phyloP scores from a whole-genome alignment of 2,797 vertebrate species.

The Heterohyrax brucei region DNA sequence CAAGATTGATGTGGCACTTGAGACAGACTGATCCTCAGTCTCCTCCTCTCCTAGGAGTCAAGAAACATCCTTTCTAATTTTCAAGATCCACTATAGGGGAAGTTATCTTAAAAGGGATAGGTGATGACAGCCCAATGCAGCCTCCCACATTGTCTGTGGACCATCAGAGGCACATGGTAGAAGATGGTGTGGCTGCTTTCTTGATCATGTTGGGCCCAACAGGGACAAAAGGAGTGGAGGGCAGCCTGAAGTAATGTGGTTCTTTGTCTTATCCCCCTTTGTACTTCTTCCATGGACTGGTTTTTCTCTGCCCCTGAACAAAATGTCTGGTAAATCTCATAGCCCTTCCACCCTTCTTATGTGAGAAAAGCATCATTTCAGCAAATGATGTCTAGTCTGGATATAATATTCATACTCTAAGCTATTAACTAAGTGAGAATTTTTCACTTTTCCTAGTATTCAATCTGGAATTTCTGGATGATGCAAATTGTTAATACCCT shows the following conservation, averaged over 20 bases:
- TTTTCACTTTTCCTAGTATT: background rate
- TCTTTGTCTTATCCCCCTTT: background rate
- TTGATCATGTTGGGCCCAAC: background rate
- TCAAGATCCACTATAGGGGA: background rate
- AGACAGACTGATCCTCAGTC: background rate
- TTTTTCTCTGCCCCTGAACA: no score
- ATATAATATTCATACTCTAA: background rate
- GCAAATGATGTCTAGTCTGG: background rate
- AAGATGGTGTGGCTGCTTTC: background rate
- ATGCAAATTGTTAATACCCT: no score
- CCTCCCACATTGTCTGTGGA: no score
- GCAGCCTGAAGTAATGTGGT: background rate
- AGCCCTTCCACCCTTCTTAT: background rate
- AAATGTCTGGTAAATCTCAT: background rate
- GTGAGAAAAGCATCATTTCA: background rate
- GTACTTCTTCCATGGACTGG: background rate
- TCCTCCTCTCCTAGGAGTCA: background rate
- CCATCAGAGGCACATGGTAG: accelerated
- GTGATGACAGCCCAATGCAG: background rate
- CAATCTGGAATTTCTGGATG: background rate
- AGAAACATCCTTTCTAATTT: background rate
- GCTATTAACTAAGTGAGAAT: background rate
- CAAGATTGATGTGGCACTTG: background rate
- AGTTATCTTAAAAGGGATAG: background rate
- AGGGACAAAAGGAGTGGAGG: background rate